phyloP scores from a whole-genome alignment of 2,888 invertebrate species.

The Biston stratarius region DNA sequence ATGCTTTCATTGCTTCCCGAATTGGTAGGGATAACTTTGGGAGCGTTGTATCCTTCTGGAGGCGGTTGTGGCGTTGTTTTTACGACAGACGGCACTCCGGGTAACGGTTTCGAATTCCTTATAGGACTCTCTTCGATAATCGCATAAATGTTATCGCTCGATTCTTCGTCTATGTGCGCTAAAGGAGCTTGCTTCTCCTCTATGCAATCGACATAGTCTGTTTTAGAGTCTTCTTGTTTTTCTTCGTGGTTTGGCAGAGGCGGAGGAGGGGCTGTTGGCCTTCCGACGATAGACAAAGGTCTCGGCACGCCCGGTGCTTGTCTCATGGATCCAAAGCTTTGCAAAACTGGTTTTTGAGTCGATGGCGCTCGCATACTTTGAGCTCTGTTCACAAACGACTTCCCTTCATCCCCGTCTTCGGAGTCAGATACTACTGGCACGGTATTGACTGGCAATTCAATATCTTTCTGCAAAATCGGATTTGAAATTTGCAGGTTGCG shows the following conservation, averaged over 20 bases:
- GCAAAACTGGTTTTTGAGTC: constrained; percentile 87
- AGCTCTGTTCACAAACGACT: constrained; percentile 89
- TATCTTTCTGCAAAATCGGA: constrained; percentile 91
- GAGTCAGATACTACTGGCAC: constrained; percentile 87
- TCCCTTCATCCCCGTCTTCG: constrained; percentile 84
- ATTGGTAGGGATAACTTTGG: constrained; percentile 72
- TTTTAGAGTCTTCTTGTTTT: constrained; percentile 64
- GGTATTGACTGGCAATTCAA: constrained; percentile 86
- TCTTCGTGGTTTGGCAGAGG: constrained; percentile 85
- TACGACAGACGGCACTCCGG: constrained; percentile 67
- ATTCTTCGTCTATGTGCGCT: constrained; percentile 88
- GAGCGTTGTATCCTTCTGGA: constrained; percentile 80
- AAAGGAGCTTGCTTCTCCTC: constrained; percentile 88
- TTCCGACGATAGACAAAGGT: constrained; percentile 90
- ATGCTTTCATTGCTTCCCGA: constrained; percentile 89
- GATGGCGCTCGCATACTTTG: constrained; percentile 92
- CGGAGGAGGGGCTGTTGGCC: constrained; percentile 93
- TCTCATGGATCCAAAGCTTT: constrained; percentile 94
- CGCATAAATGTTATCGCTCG: constrained; percentile 93
- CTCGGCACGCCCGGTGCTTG: constrained; percentile 88
- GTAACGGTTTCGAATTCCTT: constrained; percentile 70
- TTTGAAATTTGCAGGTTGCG: constrained; percentile 93
- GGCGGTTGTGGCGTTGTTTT: constrained; percentile 74
- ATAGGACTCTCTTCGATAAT: constrained; percentile 93
- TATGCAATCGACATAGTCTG: constrained; percentile 93